Base-by-base conservation (phyloP, 1,140 invertebrate species). In the Trichomalopsis sarcophagae region DNA sequence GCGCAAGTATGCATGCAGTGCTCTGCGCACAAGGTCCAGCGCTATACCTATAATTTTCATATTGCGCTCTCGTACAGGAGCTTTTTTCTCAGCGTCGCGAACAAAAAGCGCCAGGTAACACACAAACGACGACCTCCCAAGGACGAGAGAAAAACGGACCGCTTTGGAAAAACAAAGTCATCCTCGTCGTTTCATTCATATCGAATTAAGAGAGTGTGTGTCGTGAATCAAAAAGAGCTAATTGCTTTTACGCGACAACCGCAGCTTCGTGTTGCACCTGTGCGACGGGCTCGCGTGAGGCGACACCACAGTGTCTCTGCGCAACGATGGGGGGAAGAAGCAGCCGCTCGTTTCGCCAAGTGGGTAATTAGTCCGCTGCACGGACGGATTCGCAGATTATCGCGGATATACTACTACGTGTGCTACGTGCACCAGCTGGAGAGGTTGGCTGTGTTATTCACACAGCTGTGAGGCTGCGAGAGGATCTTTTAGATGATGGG, bases 291-390 rank as follows among this genome's bases (percentile, higher is more conserved):
- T 77, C 44, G 50, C 47, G 76, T 62, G 47, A 11, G 47, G 13
- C 47, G 47, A 17, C 14, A 50, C 47, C 6, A 3, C 14, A 3
- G 55, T 62, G 55, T 62, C 21, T n/a, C 55, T 6, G 27, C 27
- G 27, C 27, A 4, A 62, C 21, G 21, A 47, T 47, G 21, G 2
- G 55, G 50, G 50, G 17, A 55, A 55, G 17, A 2, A 55, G 50
- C 13, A 14, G 62, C 68, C 36, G 68, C 66, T 62, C 66, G n/a
- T 81, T 30, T n/a, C 33, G 44, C 79, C 68, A 73, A 81, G 68
- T 69, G 6, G 79, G 68, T 73, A 81, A 81, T 81, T 81, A 81
- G 79, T 33, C 40, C 14, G 36, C 4, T 17, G 6, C n/a, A 36
- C 27, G 14, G 13, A 47, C 62, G 62, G 62, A 69, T 79, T 40